These are phyloP conservation scores for Melanotaenia pygmaea DNA, from an alignment of 2,797 vertebrate genomes.

Conservation along the genomic window DNA sequence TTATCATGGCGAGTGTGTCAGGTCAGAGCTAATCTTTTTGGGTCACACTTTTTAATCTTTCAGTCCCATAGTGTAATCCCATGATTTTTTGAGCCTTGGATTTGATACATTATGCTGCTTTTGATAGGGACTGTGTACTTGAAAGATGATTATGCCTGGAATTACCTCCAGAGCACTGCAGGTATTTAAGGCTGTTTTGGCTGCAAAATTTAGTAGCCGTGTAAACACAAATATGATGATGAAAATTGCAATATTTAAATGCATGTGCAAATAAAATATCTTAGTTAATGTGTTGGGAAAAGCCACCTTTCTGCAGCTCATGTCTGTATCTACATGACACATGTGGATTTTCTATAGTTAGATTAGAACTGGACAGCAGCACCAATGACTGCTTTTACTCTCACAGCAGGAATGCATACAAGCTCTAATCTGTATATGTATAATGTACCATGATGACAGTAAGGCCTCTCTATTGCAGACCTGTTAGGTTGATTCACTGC, in stretches of 20 bases:
- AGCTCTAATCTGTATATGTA: conserved; percentile 26
- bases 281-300: no score
- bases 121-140: conserved; percentile 60
- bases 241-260: no score
- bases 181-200: conserved; percentile 21
- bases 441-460: conserved; percentile 10
- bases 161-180: conserved; percentile 36
- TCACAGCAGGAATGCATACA: conserved; percentile 40
- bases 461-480: conserved; percentile 27
- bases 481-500: conserved; percentile 53
- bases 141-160: conserved; percentile 57
- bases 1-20: conserved; percentile 62
- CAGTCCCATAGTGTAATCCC: conserved; percentile 70
- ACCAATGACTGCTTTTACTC: conserved; percentile 41
- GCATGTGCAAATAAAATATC: no score
- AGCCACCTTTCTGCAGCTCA: conserved; percentile 20
- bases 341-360: conserved; percentile 42
- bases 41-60: conserved; percentile 74
- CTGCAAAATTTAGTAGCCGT: conserved; percentile 10
- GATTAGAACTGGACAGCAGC: conserved; percentile 40
- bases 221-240: conserved; percentile 5
- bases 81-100: conserved; percentile 67
- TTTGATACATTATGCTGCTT: conserved; percentile 66
- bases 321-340: conserved; percentile 25
- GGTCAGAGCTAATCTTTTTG: conserved; percentile 75